Evolutionary conservation across 1,140 invertebrate genomes (phyloP), one percentile per base, ranked within the genome.

Genomic region (Latrodectus geometricus): DNA sequence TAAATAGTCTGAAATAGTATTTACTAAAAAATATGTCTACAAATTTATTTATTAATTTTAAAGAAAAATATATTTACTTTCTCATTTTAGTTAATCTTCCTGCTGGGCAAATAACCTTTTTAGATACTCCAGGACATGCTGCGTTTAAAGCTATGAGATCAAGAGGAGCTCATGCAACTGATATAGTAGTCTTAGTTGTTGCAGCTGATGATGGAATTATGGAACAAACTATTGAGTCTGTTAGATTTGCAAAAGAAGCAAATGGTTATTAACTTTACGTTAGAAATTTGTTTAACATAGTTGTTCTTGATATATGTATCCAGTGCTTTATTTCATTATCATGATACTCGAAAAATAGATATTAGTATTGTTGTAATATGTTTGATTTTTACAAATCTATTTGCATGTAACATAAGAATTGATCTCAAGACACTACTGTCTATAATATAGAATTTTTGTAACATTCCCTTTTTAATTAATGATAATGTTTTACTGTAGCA

Each of bases 121-220:
- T 99, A 78, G 98, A 99, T 91, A 99, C 98, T n/a, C 98, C 98
- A n/a, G 98, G 98, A 0, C 98, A 99, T 93, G 98, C 98, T 23
- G 98, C 98, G 11, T 99, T 99, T 91, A 94, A 93, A 75, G 92
- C 96, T 0, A 98, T 99, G 96, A 92, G 98, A 89, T 94, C 94
- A 66, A 93, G 98, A 83, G 98, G 98, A 17, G 98, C 98, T 3
- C 92, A 95, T 87, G 94, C 95, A 61, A 99, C 99, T 0, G 98
- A 99, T 91, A 95, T 99, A 79, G 95, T 99, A 52, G 94, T 99
- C 69, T 92, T 99, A 50, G 98, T 99, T 54, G 97, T 99, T 66
- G 98, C 99, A 15, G 98, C 98, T 14, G 98, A 99, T 91, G 99
- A 99, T 92, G 98, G 98, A 65, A 97, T 99, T 0, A 99, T 99